Percentiles rank a stretch among this genome's conserved stretches.
These are phyloP conservation scores for Scolopax rusticola DNA, from an alignment of 2,797 vertebrate genomes.

Conservation along the genomic window DNA sequence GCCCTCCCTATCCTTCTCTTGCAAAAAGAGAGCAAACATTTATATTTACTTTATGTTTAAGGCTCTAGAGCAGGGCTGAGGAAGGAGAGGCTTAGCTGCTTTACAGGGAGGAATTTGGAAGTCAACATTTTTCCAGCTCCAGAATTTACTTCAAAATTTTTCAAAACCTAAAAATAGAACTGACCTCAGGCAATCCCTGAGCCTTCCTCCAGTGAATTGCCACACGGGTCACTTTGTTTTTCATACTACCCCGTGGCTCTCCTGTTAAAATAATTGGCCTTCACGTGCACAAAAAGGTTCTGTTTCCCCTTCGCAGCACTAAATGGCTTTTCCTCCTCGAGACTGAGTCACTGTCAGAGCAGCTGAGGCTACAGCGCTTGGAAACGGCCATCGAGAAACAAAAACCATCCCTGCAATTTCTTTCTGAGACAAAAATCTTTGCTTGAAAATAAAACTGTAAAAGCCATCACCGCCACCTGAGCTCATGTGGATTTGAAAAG, in stretches of 20 bases:
- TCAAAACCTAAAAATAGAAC: neutral
- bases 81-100: neutral
- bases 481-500: neutral
- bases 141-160: constrained; percentile 22
- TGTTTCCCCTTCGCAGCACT: neutral
- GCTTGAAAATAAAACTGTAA: neutral
- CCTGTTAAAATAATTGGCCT: constrained; percentile 30
- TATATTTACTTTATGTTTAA: neutral
- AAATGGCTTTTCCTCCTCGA: constrained; percentile 29
- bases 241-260: neutral
- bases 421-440: neutral
- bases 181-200: neutral
- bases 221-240: neutral
- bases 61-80: neutral
- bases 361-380: neutral
- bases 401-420: neutral
- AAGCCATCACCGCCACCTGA: neutral
- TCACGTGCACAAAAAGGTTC: neutral
- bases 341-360: constrained; percentile 32
- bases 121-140: neutral
- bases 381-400: constrained; percentile 31
- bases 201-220: neutral
- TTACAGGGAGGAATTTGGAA: neutral
- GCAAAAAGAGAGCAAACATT: neutral
- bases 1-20: neutral